A percentile compares a stretch with the other conserved stretches of the same genome.
Conservation (phyloP, 2,797 vertebrate species). For the Buphagus erythrorhynchus region DNA sequence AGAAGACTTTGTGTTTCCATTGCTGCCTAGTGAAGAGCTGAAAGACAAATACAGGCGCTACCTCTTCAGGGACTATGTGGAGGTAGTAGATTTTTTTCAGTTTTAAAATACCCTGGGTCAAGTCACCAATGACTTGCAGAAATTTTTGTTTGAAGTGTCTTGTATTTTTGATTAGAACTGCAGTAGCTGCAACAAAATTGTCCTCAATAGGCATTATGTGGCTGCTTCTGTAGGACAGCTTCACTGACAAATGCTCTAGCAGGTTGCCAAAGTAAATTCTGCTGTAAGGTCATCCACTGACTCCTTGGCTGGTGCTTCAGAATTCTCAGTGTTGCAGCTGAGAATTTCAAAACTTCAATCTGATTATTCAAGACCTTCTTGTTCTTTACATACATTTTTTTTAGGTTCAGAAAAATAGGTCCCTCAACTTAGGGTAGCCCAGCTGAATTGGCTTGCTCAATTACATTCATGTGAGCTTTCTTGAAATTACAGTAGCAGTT, state of each 20-base stretch:
- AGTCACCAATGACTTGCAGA: neutral
- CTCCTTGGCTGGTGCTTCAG: neutral
- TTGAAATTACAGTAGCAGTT: neutral
- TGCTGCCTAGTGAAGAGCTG: constrained; percentile 94
- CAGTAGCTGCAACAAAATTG: constrained; percentile 12
- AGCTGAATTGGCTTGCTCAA: neutral
- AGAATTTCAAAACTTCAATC: neutral
- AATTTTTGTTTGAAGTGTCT: neutral
- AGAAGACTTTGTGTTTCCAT: constrained; percentile 95
- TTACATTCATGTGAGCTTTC: neutral
- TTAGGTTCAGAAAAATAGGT: neutral
- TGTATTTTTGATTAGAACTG: constrained; percentile 31
- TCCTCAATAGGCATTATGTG: neutral
- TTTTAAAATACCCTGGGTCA: neutral
- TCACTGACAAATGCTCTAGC: neutral
- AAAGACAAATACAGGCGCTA: constrained; percentile 99
- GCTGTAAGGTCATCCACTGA: constrained; percentile 22
- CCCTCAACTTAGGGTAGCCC: neutral
- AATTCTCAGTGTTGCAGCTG: neutral
- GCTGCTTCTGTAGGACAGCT: neutral
- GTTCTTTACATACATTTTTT: neutral
- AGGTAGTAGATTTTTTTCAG: constrained; percentile 76
- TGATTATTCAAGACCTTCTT: neutral
- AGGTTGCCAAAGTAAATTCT: constrained; percentile 43
- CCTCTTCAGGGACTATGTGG: constrained; percentile 99